phyloP scores from a whole-genome alignment of 2,797 vertebrate genomes.

The Notolabrus celidotus region DNA sequence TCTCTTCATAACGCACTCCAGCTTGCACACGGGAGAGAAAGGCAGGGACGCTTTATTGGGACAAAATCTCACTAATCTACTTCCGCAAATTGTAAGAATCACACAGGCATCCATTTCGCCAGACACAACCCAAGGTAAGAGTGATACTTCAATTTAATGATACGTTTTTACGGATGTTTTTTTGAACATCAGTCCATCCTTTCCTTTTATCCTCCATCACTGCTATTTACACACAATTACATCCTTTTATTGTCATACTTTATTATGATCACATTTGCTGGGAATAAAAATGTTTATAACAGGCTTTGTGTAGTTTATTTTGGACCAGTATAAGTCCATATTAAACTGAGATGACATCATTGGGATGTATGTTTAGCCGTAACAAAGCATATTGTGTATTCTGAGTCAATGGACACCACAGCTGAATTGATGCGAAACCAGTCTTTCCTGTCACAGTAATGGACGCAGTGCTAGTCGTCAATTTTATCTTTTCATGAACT shows the following conservation, averaged over 20 bases:
- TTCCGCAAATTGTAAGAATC: conserved; percentile 47
- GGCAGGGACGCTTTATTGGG: conserved; percentile 13
- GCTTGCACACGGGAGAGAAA: conserved; percentile 36
- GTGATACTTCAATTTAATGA: not conserved
- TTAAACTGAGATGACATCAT: not conserved
- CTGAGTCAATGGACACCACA: conserved; percentile 20
- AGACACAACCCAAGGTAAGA: conserved; percentile 62
- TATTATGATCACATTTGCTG: not conserved
- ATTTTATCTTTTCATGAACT: conserved; percentile 35
- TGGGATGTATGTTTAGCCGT: not conserved
- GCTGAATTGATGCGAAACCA: conserved; percentile 67
- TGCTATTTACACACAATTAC: not conserved
- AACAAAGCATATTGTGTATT: conserved; percentile 47
- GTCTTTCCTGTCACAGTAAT: conserved; percentile 69
- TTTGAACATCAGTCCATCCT: too few species aligned
- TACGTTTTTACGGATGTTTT: not conserved
- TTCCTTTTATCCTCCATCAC: not conserved
- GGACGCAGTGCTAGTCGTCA: not conserved
- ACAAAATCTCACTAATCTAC: conserved; percentile 28
- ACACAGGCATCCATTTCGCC: conserved; percentile 34
- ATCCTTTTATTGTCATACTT: not conserved
- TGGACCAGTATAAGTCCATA: not conserved
- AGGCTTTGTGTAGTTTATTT: not conserved
- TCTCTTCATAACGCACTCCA: conserved; percentile 38
- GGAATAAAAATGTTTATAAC: not conserved